These are phyloP conservation scores for Drosophila rubida DNA, from an alignment of 2,888 invertebrate genomes.

Conservation along the genomic window DNA sequence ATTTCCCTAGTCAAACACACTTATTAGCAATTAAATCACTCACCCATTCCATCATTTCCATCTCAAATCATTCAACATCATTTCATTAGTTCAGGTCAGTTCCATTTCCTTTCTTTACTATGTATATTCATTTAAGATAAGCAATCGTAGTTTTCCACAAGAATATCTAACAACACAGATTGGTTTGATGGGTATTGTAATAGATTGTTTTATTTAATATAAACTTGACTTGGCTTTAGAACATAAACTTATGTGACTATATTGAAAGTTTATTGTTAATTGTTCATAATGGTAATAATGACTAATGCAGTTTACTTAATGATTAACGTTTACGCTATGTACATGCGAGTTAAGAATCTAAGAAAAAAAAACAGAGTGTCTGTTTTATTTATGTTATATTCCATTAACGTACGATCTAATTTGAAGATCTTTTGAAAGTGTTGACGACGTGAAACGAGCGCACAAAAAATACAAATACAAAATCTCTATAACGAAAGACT, in stretches of 20 bases:
- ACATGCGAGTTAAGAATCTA: conserved; percentile 64
- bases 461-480: conserved; percentile 64
- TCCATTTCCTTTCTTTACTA: conserved; percentile 7
- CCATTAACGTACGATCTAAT: conserved; percentile 61
- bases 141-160: conserved; percentile 4
- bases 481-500: conserved; percentile 79
- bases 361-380: conserved; percentile 10
- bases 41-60: conserved; percentile 50
- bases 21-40: conserved; percentile 11
- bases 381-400: conserved; percentile 12
- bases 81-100: conserved; percentile 51
- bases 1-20: conserved; percentile 78
- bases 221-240: conserved; percentile 60
- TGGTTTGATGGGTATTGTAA: conserved; percentile 30
- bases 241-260: conserved; percentile 67
- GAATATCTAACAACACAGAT: conserved; percentile 4
- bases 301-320: conserved; percentile 57
- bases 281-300: conserved; percentile 57
- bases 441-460: conserved; percentile 49
- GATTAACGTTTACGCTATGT: conserved; percentile 58
- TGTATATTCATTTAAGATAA: no score
- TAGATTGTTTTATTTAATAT: conserved; percentile 48
- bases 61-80: conserved; percentile 11
- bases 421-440: conserved; percentile 81
- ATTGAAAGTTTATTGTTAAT: conserved; percentile 48